A percentile compares a stretch with the other conserved stretches of the same genome.
These are phyloP conservation scores for Aspidiotus rigidus DNA, from an alignment of 2,888 invertebrate genomes.

Conservation along the genomic window DNA sequence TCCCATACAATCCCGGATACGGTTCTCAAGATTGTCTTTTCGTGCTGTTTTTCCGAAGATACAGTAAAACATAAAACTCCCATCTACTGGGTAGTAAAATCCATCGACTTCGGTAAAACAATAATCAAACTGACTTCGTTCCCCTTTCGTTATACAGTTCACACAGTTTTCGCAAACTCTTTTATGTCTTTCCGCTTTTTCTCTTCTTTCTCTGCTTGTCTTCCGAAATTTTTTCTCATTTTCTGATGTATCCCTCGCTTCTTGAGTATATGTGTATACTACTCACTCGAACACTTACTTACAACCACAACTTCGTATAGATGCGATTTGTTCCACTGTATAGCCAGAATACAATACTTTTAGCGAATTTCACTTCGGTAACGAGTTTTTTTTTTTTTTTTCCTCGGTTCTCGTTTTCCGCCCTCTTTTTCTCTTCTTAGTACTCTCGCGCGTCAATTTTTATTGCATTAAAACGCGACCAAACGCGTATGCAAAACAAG, in stretches of 20 bases:
- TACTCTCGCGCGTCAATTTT: too few species aligned
- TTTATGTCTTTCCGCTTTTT: conserved; percentile 1
- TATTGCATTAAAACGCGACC: too few species aligned
- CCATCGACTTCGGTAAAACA: conserved; percentile 33
- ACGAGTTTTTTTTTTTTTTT: too few species aligned
- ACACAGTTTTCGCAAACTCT: background rate
- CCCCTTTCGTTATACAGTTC: background rate
- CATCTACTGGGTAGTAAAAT: conserved; percentile 28
- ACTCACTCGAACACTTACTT: too few species aligned
- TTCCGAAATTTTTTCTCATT: background rate
- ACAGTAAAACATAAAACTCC: conserved; percentile 31
- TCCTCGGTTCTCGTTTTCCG: too few species aligned
- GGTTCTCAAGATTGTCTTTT: conserved; percentile 26
- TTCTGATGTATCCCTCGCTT: too few species aligned
- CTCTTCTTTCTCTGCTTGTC: background rate
- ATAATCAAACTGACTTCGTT: conserved; percentile 28
- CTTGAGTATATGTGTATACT: too few species aligned
- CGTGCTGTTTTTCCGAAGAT: conserved; percentile 27
- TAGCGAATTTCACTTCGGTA: too few species aligned
- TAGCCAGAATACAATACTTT: too few species aligned
- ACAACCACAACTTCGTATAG: too few species aligned
- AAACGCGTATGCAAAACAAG: too few species aligned
- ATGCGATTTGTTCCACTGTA: background rate
- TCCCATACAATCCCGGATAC: conserved; percentile 28
- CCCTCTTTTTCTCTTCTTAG: too few species aligned